Evolutionary conservation across 1,140 invertebrate genomes (phyloP).

Genomic region (Cydia pomonella): DNA sequence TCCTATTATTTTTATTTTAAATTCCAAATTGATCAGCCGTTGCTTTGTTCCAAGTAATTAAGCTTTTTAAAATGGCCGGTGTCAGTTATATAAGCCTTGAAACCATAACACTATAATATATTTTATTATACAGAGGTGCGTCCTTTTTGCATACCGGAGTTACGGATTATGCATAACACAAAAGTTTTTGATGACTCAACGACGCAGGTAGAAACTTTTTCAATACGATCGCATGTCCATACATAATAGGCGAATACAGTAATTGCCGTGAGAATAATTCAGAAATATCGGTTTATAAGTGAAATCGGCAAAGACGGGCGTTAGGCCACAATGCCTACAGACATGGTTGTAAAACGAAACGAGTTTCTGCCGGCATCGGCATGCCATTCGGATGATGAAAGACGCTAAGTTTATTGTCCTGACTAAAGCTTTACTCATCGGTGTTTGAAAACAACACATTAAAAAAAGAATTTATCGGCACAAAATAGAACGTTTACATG

Average conservation of each 20-base stretch:
- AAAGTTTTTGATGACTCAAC: constrained; percentile 45
- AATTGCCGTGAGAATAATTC: constrained; percentile 40
- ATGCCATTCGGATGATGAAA: constrained; percentile 29
- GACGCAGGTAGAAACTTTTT: constrained; percentile 48
- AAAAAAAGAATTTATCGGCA: neutral
- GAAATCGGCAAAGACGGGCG: constrained; percentile 33
- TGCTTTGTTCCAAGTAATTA: constrained; percentile 10
- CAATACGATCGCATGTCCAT: constrained; percentile 37
- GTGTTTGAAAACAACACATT: constrained; percentile 25
- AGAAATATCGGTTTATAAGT: constrained; percentile 32
- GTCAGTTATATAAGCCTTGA: neutral
- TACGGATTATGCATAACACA: constrained; percentile 33
- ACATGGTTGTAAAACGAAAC: constrained; percentile 27
- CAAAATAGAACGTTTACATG: neutral
- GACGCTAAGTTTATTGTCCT: constrained; percentile 30
- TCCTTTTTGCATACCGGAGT: constrained; percentile 8
- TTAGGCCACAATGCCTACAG: constrained; percentile 7
- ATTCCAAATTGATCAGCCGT: constrained; percentile 26
- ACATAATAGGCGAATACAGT: constrained; percentile 32
- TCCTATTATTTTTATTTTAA: constrained; percentile 43
- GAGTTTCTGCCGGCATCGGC: constrained; percentile 18
- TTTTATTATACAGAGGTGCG: neutral
- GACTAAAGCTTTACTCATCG: constrained; percentile 20
- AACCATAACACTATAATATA: constrained; percentile 1
- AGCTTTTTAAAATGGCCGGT: neutral